Percentiles rank a stretch among this genome's conserved stretches.
These are phyloP conservation scores for Balaenoptera acutorostrata DNA, from an alignment of 2,113 vertebrate genomes.

Conservation along the genomic window DNA sequence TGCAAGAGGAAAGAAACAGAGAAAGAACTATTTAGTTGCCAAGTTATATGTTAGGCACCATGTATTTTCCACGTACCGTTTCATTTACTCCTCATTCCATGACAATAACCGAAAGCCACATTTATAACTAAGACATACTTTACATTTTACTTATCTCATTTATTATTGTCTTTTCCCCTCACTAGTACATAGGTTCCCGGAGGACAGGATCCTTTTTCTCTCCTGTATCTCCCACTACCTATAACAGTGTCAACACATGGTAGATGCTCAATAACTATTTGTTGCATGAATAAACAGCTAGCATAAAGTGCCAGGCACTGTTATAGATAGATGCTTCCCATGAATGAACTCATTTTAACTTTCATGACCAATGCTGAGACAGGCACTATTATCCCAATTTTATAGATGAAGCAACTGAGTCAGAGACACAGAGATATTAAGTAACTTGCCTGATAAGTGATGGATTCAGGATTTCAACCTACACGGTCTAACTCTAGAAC, in stretches of 20 bases:
- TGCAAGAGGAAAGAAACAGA: not conserved
- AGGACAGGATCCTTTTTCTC: not conserved
- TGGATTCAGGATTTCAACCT: not conserved
- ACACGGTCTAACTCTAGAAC: not conserved
- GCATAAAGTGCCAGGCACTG: not conserved
- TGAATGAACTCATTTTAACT: not conserved
- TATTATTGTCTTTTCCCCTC: not conserved
- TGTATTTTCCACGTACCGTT: not conserved
- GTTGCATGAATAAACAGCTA: conserved; percentile 3
- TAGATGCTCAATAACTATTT: not conserved
- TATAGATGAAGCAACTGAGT: not conserved
- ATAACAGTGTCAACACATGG: not conserved
- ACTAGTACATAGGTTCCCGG: not conserved
- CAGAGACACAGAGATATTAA: conserved; percentile 15
- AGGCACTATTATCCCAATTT: not conserved
- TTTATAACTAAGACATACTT: not conserved
- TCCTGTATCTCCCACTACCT: not conserved
- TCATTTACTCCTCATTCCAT: not conserved
- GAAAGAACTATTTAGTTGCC: not conserved
- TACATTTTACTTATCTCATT: not conserved
- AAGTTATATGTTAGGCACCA: not conserved
- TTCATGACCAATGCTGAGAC: not conserved
- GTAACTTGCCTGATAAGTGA: not conserved
- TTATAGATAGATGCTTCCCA: not conserved
- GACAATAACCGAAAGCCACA: not conserved